A percentile compares a stretch with the other conserved stretches of the same genome.
These are phyloP conservation scores for Ataeniobius toweri DNA, from an alignment of 2,797 vertebrate species.

Conservation along the genomic window DNA sequence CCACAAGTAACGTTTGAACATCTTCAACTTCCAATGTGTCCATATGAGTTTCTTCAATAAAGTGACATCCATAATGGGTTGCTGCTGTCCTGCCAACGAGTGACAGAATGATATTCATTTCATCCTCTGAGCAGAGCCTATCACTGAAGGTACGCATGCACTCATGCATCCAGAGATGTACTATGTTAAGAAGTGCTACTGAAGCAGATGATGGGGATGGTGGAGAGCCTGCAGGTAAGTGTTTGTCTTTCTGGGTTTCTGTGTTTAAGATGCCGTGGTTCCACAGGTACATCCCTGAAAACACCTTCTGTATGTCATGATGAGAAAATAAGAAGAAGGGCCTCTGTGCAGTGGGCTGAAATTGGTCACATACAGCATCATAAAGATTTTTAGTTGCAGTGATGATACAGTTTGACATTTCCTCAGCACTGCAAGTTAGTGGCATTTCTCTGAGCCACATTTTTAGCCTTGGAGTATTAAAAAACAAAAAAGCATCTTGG, in stretches of 20 bases:
- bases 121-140: constrained; percentile 71
- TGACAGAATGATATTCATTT: constrained; percentile 65
- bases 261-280: constrained; percentile 41
- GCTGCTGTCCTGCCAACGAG: constrained; percentile 74
- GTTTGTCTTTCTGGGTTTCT: constrained; percentile 8
- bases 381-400: constrained; percentile 81
- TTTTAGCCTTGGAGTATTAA: constrained; percentile 75
- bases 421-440: constrained; percentile 38
- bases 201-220: constrained; percentile 24
- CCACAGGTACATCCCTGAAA: constrained; percentile 82
- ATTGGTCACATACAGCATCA: constrained; percentile 62
- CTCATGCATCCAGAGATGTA: constrained; percentile 88
- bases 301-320: constrained; percentile 82
- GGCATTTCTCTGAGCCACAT: constrained; percentile 81
- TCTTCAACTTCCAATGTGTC: background rate
- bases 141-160: constrained; percentile 85
- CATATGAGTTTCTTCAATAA: constrained; percentile 12
- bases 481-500: constrained; percentile 73
- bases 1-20: background rate
- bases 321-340: constrained; percentile 81
- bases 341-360: constrained; percentile 63
- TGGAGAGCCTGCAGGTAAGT: constrained; percentile 6
- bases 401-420: constrained; percentile 77
- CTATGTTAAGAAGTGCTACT: constrained; percentile 60
- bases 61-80: constrained; percentile 63